Conservation (phyloP, 2,888 invertebrate species). For the Hydrotaea diabolus region DNA sequence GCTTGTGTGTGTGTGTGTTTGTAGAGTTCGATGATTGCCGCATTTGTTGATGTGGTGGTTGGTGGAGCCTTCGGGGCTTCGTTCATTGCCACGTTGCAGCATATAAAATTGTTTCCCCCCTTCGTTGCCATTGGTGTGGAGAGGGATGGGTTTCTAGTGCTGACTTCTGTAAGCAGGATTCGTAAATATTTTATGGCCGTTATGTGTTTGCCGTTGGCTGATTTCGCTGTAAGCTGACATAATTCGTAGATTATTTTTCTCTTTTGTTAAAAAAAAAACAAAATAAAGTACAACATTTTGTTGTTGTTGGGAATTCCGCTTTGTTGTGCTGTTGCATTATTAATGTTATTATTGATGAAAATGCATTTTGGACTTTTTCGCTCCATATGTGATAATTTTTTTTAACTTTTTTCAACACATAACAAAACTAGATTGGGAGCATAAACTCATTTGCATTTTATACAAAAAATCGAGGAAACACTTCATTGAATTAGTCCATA, state of each 20-base stretch:
- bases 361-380: conserved; percentile 22
- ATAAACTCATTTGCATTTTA: no score
- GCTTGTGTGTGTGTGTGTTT: conserved; percentile 2
- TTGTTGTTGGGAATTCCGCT: neutral
- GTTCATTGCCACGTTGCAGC: conserved; percentile 5
- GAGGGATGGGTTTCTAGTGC: neutral
- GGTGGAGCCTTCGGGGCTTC: neutral
- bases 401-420: neutral
- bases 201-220: conserved; percentile 42
- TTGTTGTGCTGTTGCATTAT: conserved; percentile 38
- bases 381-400: neutral
- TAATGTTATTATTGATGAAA: conserved; percentile 42
- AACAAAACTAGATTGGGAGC: conserved; percentile 28
- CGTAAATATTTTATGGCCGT: conserved; percentile 49
- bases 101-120: neutral
- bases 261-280: neutral
- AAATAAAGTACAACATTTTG: neutral
- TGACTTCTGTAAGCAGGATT: neutral
- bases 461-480: no score
- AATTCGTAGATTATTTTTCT: conserved; percentile 1
- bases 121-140: no score
- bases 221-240: conserved; percentile 37
- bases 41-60: neutral
- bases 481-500: no score
- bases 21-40: neutral